A percentile compares a stretch with the other conserved stretches of the same genome.
Conservation (phyloP, 1,140 invertebrate species). For the Tribolium castaneum region DNA sequence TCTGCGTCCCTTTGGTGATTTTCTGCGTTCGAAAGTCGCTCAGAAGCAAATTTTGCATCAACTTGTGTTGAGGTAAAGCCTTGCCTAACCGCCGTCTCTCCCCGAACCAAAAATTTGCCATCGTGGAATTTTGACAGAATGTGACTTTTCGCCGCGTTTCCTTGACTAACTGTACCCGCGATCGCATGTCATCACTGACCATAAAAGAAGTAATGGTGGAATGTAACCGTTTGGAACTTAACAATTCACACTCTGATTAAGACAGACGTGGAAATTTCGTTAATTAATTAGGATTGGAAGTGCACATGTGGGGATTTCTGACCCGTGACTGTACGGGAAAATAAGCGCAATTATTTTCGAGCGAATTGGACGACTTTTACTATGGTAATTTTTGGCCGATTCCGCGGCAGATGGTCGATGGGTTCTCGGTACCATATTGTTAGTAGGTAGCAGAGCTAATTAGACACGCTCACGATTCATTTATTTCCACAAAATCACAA, state of each 20-base stretch:
- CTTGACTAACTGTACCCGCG: conserved; percentile 1
- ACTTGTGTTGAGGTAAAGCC: conserved; percentile 40
- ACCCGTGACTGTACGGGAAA: not conserved
- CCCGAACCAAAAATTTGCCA: conserved; percentile 23
- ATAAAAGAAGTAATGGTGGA: conserved; percentile 38
- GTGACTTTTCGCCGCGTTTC: not conserved
- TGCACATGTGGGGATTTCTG: not conserved
- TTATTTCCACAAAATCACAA: not conserved
- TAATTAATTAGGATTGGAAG: conserved; percentile 37
- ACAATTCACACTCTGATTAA: conserved; percentile 53
- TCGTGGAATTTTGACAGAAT: conserved; percentile 34
- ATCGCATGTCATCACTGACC: conserved; percentile 41
- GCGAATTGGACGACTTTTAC: not conserved
- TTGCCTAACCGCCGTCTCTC: conserved; percentile 14
- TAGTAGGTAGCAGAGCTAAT: not conserved
- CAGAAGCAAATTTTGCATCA: not conserved
- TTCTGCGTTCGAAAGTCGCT: not conserved
- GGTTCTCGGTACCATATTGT: not conserved
- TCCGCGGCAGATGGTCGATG: not conserved
- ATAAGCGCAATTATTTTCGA: not conserved
- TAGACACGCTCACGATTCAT: conserved; percentile 22
- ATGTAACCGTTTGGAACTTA: conserved; percentile 48
- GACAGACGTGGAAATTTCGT: conserved; percentile 42
- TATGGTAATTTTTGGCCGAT: not conserved
- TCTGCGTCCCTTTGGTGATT: conserved; percentile 3